Evolutionary conservation across 1,140 invertebrate species (phyloP).

Genomic region (Mizuhopecten yessoensis): DNA sequence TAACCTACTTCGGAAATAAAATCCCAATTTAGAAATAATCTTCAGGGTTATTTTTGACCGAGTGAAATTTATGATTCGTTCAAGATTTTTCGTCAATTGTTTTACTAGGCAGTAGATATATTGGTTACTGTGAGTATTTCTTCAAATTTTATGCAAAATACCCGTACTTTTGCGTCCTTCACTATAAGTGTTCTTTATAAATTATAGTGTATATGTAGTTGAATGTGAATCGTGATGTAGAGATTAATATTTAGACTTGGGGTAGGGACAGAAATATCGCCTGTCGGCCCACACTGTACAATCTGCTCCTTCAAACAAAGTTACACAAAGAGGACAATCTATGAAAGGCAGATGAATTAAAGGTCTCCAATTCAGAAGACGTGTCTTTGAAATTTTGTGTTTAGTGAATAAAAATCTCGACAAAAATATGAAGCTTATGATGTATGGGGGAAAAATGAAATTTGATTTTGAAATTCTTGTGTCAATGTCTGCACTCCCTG

Average conservation of each 20-base stretch:
- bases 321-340: neutral
- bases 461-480: constrained; percentile 6
- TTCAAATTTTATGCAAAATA: too few relatives aligned
- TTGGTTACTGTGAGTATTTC: too few relatives aligned
- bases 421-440: neutral
- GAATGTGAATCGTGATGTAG: neutral
- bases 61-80: too few relatives aligned
- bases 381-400: neutral
- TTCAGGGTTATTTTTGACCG: too few relatives aligned
- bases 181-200: too few relatives aligned
- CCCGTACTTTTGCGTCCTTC: too few relatives aligned
- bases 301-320: neutral
- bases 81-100: too few relatives aligned
- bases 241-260: neutral
- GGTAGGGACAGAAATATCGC: neutral
- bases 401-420: neutral
- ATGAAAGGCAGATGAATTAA: constrained; percentile 18
- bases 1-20: neutral
- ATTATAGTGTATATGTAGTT: neutral
- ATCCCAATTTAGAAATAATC: neutral
- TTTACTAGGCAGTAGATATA: too few relatives aligned
- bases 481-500: neutral
- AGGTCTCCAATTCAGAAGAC: neutral
- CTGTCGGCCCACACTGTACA: neutral
- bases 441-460: neutral